Evolutionary conservation across 2,113 vertebrate species (phyloP).

Genomic region (Alethe diademata): DNA sequence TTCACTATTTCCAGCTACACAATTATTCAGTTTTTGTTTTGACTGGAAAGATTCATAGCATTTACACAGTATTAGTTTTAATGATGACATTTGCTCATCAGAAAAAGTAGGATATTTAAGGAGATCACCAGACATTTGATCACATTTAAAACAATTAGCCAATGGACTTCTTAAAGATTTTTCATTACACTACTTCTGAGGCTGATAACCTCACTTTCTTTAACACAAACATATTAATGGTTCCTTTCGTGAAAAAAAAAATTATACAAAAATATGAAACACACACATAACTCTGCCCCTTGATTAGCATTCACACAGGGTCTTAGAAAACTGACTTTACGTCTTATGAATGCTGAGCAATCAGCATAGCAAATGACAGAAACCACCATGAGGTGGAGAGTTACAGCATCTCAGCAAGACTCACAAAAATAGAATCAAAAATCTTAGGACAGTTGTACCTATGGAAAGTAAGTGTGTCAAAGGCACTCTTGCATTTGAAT

Average conservation of each 20-base stretch:
- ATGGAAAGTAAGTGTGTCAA: not conserved
- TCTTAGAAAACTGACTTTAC: not conserved
- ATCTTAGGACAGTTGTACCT: not conserved
- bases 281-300: not conserved
- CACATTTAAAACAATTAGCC: not conserved
- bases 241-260: not conserved
- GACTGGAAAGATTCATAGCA: not conserved
- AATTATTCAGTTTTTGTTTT: not conserved
- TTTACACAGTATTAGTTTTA: not conserved
- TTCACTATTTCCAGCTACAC: not conserved
- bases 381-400: fast-evolving
- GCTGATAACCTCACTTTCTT: not conserved
- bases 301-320: not conserved
- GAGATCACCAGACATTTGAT: not conserved
- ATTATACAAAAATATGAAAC: not conserved
- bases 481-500: not conserved
- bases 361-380: not conserved
- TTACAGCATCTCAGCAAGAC: not conserved
- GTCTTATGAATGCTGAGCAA: not conserved
- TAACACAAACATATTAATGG: not conserved
- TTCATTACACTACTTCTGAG: not conserved
- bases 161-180: not conserved
- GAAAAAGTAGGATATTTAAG: not conserved
- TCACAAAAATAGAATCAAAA: not conserved
- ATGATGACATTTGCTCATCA: not conserved